Evolutionary conservation across 2,113 vertebrate genomes (phyloP).

Genomic region (Cricetomys ansorgei): DNA sequence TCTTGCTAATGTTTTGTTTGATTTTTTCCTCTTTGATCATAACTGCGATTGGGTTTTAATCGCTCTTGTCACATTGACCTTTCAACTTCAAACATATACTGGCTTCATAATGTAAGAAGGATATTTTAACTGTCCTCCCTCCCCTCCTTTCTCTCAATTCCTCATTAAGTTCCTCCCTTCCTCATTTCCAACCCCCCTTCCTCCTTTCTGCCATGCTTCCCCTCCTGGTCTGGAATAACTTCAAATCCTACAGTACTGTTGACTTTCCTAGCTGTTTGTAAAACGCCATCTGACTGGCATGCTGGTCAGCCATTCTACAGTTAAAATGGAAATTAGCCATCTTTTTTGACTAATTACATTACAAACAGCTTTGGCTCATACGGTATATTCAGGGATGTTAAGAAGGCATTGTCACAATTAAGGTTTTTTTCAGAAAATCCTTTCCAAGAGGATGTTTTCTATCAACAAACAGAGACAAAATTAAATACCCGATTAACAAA

Average conservation of each 20-base stretch:
- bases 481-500: slow-evolving; percentile 81
- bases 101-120: not conserved
- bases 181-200: no score
- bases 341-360: slow-evolving; percentile 64
- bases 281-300: slow-evolving; percentile 26
- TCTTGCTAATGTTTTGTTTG: not conserved
- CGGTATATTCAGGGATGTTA: slow-evolving; percentile 65
- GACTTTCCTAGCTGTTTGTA: not conserved
- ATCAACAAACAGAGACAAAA: slow-evolving; percentile 73
- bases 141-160: not conserved
- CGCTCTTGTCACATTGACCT: not conserved
- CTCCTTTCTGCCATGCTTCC: not conserved
- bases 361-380: slow-evolving; percentile 55
- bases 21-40: not conserved
- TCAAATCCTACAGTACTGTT: not conserved
- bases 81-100: not conserved
- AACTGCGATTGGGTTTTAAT: not conserved
- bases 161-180: not conserved
- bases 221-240: not conserved
- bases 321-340: slow-evolving; percentile 67
- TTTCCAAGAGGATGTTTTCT: slow-evolving; percentile 77
- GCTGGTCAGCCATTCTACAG: slow-evolving; percentile 8
- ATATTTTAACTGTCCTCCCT: not conserved
- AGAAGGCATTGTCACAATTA: slow-evolving; percentile 73
- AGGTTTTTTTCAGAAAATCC: slow-evolving; percentile 78